Conservation (phyloP, 2,113 vertebrate species). For the Sander vitreus region DNA sequence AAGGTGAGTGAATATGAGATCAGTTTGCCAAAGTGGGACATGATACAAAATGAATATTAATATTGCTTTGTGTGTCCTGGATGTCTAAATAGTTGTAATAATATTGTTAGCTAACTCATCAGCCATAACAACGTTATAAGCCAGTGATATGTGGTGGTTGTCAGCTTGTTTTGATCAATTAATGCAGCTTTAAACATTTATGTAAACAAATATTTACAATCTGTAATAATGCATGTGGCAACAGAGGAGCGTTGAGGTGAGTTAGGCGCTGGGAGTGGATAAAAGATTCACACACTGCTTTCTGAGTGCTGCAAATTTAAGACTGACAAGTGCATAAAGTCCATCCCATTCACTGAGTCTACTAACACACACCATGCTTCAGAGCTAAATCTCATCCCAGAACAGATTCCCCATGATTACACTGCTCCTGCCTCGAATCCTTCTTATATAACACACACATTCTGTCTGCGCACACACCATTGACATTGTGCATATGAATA, state of each 20-base stretch:
- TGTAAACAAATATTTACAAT: not conserved
- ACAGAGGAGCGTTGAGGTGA: not conserved
- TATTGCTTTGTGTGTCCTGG: not conserved
- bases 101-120: not conserved
- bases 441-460: conserved; percentile 69
- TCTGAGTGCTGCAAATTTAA: not conserved
- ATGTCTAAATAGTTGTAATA: not conserved
- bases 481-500: not conserved
- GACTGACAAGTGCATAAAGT: conserved; percentile 27
- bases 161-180: not conserved
- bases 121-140: not conserved
- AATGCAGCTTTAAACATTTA: not conserved
- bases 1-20: not conserved
- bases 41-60: not conserved
- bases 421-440: conserved; percentile 51
- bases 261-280: not conserved
- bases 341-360: conserved; percentile 27
- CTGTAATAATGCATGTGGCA: no score
- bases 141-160: not conserved
- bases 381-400: conserved; percentile 59
- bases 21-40: not conserved
- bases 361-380: conserved; percentile 41
- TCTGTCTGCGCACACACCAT: not conserved
- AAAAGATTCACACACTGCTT: not conserved
- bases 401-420: conserved; percentile 71